These are phyloP conservation scores for Enteromius viviparus DNA, from an alignment of 2,797 vertebrate species.

Conservation along the genomic window DNA sequence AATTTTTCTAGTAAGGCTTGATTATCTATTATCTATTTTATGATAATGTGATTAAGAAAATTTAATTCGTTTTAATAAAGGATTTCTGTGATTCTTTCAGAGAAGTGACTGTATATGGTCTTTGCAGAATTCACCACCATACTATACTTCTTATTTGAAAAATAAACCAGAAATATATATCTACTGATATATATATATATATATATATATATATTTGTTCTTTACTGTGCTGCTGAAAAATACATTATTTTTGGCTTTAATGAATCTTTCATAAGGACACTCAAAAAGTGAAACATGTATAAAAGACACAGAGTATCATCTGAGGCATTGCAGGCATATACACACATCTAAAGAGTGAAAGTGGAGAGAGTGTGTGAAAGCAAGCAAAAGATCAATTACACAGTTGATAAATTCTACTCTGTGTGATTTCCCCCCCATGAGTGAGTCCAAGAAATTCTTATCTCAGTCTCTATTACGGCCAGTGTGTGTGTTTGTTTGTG, in stretches of 20 bases:
- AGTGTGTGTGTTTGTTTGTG: conserved; percentile 9
- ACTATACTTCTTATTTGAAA: not conserved
- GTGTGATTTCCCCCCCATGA: conserved; percentile 52
- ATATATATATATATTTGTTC: not conserved
- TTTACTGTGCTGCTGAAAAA: conserved; percentile 25
- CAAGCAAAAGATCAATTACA: conserved; percentile 48
- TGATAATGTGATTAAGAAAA: conserved; percentile 15
- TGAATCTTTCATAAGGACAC: conserved; percentile 29
- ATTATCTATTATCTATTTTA: conserved; percentile 16
- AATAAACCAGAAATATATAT: not conserved
- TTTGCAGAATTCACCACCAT: not conserved
- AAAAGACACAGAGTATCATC: not conserved
- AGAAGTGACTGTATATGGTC: not conserved
- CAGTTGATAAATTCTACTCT: conserved; percentile 51
- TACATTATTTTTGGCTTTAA: not conserved
- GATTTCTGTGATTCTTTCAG: not conserved
- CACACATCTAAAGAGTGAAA: not conserved
- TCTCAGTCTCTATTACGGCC: conserved; percentile 31
- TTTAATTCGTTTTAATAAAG: conserved; percentile 14
- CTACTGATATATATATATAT: too few species aligned
- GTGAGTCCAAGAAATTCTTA: conserved; percentile 45
- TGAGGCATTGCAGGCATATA: not conserved
- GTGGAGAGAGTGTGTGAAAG: conserved; percentile 10
- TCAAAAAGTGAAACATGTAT: conserved; percentile 14
- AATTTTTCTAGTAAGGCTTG: not conserved